Percentiles rank a stretch among this genome's conserved stretches.
phyloP scores from a whole-genome alignment of 2,113 vertebrate genomes.

The Mastomys natalensis region DNA sequence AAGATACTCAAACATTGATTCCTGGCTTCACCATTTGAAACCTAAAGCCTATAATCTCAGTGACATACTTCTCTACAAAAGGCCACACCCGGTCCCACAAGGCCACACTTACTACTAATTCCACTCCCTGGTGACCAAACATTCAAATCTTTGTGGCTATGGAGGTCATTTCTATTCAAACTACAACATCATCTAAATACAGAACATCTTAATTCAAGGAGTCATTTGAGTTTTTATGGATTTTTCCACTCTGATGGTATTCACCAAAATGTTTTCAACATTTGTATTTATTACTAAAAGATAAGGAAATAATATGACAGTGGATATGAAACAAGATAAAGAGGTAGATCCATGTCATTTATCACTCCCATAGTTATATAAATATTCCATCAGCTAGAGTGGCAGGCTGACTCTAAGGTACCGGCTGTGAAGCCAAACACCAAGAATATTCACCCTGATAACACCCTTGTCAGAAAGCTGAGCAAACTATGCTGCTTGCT shows the following conservation, averaged over 20 bases:
- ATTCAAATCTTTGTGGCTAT: not conserved
- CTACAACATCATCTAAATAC: not conserved
- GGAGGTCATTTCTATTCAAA: not conserved
- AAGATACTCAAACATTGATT: not conserved
- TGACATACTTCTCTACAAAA: not conserved
- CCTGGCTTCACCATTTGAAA: not conserved
- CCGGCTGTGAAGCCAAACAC: too few relatives aligned
- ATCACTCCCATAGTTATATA: not conserved
- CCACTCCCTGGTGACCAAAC: not conserved
- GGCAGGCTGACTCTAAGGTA: not conserved
- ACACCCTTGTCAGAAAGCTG: fast-evolving
- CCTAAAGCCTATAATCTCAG: not conserved
- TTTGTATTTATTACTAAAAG: not conserved
- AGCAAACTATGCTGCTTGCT: not conserved
- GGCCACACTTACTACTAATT: not conserved
- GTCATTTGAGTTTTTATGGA: not conserved
- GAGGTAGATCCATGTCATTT: too few relatives aligned
- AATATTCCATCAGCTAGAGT: not conserved
- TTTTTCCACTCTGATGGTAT: not conserved
- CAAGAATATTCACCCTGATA: not conserved
- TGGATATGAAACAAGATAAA: not conserved
- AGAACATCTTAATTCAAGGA: not conserved
- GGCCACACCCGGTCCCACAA: not conserved
- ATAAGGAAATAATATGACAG: not conserved
- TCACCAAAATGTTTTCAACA: not conserved